Conservation (phyloP, 2,113 vertebrate species). For the Triplophysa dalaica region DNA sequence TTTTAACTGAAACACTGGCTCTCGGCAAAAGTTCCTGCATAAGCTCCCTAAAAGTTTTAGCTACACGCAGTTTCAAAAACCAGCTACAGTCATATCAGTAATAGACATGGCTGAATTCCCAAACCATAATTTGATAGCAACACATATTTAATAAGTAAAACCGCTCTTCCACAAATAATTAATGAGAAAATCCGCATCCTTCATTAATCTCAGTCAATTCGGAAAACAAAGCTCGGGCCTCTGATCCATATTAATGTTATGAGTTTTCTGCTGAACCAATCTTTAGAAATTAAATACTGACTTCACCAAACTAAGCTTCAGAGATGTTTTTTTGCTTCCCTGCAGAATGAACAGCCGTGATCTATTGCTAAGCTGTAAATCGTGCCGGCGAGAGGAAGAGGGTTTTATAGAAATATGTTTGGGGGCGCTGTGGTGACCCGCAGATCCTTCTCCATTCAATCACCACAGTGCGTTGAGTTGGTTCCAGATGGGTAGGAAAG, state of each 20-base stretch:
- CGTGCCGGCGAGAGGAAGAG: neutral
- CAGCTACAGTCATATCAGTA: slow-evolving; percentile 32
- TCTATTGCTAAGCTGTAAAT: slow-evolving; percentile 47
- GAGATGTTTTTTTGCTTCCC: slow-evolving; percentile 24
- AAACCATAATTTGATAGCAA: slow-evolving; percentile 80
- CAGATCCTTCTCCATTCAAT: slow-evolving; percentile 14
- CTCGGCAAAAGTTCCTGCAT: slow-evolving; percentile 2
- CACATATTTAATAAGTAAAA: slow-evolving; percentile 82
- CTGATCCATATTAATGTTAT: slow-evolving; percentile 40
- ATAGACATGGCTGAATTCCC: slow-evolving; percentile 12
- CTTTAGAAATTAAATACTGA: slow-evolving; percentile 28
- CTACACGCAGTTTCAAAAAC: neutral
- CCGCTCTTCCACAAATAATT: slow-evolving; percentile 77
- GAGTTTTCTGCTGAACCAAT: slow-evolving; percentile 21
- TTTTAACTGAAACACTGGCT: neutral
- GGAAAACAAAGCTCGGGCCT: slow-evolving; percentile 35
- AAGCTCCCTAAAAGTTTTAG: neutral
- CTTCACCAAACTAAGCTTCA: slow-evolving; percentile 28
- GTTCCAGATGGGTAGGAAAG: slow-evolving; percentile 11
- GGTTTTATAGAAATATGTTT: slow-evolving; percentile 40
- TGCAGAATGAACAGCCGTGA: slow-evolving; percentile 41
- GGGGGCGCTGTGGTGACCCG: slow-evolving; percentile 27
- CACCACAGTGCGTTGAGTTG: neutral
- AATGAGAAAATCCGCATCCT: slow-evolving; percentile 75
- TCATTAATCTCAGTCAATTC: slow-evolving; percentile 77